Evolutionary conservation across 2,113 vertebrate species (phyloP).

Genomic region (Gallinago jamesoni): DNA sequence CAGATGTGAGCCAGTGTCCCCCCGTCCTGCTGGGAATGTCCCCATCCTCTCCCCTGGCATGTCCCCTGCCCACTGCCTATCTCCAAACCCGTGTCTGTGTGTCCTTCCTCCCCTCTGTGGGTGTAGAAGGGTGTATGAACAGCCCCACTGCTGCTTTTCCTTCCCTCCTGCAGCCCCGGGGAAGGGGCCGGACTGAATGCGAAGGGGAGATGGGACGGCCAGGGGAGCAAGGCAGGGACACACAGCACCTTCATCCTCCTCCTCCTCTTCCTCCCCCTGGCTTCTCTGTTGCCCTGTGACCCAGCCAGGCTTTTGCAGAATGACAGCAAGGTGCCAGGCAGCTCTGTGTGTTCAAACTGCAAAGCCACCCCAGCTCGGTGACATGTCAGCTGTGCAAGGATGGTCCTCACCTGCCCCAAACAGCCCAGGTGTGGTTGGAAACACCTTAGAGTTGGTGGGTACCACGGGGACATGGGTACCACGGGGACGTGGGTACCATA

Average conservation of each 20-base stretch:
- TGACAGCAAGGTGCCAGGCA: neutral
- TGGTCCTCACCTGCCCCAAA: neutral
- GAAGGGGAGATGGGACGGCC: neutral
- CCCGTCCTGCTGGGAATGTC: neutral
- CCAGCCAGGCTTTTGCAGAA: neutral
- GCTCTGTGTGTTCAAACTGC: neutral
- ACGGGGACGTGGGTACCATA: fast-evolving
- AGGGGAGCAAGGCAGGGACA: neutral
- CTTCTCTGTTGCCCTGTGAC: neutral
- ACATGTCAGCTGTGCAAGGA: neutral
- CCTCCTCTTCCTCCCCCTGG: too few species aligned
- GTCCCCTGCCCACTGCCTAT: neutral
- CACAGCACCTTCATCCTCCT: neutral
- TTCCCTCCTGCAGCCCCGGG: neutral
- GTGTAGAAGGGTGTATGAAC: neutral
- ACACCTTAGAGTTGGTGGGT: neutral
- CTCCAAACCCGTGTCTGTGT: neutral
- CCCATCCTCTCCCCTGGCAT: neutral
- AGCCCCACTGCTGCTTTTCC: neutral
- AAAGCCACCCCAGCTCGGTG: neutral
- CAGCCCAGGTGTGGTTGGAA: fast-evolving
- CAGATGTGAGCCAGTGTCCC: neutral
- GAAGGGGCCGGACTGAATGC: neutral
- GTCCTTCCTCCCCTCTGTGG: neutral
- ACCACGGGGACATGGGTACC: neutral